Conservation (phyloP, 2,888 invertebrate species). For the Amblyjoppa proteus region DNA sequence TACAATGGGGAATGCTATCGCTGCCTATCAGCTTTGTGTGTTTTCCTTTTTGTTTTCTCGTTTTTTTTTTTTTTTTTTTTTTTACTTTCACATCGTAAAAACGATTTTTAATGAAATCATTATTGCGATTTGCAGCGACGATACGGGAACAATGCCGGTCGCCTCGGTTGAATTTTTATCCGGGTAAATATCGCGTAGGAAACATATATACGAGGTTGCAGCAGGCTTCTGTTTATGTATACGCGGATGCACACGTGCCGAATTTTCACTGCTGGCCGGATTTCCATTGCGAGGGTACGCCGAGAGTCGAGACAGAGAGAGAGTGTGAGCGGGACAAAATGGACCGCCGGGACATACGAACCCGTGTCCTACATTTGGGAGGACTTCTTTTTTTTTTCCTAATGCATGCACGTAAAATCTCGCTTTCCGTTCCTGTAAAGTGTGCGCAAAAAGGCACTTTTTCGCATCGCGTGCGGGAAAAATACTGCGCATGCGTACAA, state of each 20-base stretch:
- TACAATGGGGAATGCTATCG: background rate
- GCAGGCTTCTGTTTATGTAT: background rate
- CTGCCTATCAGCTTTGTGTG: background rate
- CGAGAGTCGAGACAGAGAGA: background rate
- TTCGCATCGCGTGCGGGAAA: too few species aligned
- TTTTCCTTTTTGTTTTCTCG: background rate
- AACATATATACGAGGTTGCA: background rate
- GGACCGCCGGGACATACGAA: background rate
- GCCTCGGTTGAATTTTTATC: background rate
- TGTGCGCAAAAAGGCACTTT: too few species aligned
- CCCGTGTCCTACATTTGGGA: too few species aligned
- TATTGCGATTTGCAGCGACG: background rate
- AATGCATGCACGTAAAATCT: too few species aligned
- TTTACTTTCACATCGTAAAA: background rate
- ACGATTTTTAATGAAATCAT: constrained; percentile 9
- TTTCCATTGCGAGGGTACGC: background rate
- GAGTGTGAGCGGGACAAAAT: background rate
- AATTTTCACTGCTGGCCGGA: constrained; percentile 1
- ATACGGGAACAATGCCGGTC: background rate
- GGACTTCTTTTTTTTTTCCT: too few species aligned
- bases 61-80: background rate
- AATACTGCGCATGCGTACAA: too few species aligned
- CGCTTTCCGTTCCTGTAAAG: too few species aligned
- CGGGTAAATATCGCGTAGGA: background rate
- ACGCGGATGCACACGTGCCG: constrained; percentile 13